phyloP scores from a whole-genome alignment of 2,113 vertebrate species.

The Menidia beryllina region DNA sequence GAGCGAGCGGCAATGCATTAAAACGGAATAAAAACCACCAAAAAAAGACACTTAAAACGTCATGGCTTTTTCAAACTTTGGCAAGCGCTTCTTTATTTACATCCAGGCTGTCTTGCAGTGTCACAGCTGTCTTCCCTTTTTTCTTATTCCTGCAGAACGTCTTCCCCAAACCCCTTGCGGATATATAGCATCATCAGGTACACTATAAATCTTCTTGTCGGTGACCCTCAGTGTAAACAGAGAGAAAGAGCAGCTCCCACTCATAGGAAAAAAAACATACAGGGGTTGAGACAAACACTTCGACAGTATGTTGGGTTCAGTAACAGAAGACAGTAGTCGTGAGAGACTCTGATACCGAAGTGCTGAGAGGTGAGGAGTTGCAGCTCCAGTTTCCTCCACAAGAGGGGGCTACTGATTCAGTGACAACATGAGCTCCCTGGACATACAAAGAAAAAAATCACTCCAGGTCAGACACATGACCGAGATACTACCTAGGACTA shows the following conservation, averaged over 20 bases:
- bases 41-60: slow-evolving; percentile 56
- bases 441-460: slow-evolving; percentile 51
- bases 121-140: slow-evolving; percentile 76
- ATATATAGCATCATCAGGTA: slow-evolving; percentile 48
- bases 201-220: slow-evolving; percentile 42
- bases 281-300: slow-evolving; percentile 50
- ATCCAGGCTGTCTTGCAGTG: slow-evolving; percentile 79
- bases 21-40: not conserved
- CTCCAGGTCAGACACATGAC: slow-evolving; percentile 56
- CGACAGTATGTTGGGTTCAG: slow-evolving; percentile 43
- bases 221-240: slow-evolving; percentile 62
- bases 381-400: slow-evolving; percentile 58
- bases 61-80: slow-evolving; percentile 85
- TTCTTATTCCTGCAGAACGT: slow-evolving; percentile 39
- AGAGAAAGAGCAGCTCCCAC: slow-evolving; percentile 59
- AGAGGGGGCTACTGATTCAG: slow-evolving; percentile 64
- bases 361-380: slow-evolving; percentile 30
- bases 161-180: slow-evolving; percentile 62
- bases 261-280: slow-evolving; percentile 69
- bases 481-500: slow-evolving; percentile 64
- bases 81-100: slow-evolving; percentile 87
- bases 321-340: slow-evolving; percentile 49
- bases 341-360: slow-evolving; percentile 13
- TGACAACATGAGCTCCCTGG: slow-evolving; percentile 59
- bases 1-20: not conserved